Conservation (phyloP, 2,888 invertebrate genomes). For the Tenthredo distinguenda region DNA sequence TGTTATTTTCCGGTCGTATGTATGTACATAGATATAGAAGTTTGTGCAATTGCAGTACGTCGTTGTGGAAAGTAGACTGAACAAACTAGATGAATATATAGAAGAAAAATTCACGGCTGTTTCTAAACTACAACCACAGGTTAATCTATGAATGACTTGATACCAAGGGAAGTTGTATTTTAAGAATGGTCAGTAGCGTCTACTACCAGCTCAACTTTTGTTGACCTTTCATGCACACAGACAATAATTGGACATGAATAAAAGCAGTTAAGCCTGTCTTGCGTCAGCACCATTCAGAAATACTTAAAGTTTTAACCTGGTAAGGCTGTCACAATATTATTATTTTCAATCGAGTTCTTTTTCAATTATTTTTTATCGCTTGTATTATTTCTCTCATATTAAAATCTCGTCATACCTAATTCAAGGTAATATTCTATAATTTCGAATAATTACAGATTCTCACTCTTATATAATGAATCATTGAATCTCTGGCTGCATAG, state of each 20-base stretch:
- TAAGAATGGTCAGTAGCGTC: slow-evolving; percentile 46
- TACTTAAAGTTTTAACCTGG: slow-evolving; percentile 46
- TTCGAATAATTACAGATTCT: not conserved
- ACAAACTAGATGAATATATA: not conserved
- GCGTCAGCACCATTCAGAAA: slow-evolving; percentile 50
- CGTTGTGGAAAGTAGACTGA: not conserved
- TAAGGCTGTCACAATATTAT: slow-evolving; percentile 50
- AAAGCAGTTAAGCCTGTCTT: slow-evolving; percentile 51
- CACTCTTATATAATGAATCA: too few relatives aligned
- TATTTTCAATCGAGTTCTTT: slow-evolving; percentile 10
- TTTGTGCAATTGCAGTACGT: too few relatives aligned
- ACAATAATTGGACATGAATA: slow-evolving; percentile 53
- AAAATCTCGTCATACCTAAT: not conserved
- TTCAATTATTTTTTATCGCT: slow-evolving; percentile 1
- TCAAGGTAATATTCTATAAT: not conserved
- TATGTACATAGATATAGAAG: not conserved
- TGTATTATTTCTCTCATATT: not conserved
- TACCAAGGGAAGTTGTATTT: slow-evolving; percentile 38
- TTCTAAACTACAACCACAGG: not conserved
- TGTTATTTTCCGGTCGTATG: not conserved
- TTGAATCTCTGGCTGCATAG: too few relatives aligned
- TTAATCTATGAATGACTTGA: not conserved
- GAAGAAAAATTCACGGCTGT: not conserved
- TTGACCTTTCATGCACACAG: slow-evolving; percentile 51
- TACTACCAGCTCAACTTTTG: slow-evolving; percentile 51